These are phyloP conservation scores for Lysiphlebus fabarum DNA, from an alignment of 1,140 invertebrate species.

Conservation along the genomic window DNA sequence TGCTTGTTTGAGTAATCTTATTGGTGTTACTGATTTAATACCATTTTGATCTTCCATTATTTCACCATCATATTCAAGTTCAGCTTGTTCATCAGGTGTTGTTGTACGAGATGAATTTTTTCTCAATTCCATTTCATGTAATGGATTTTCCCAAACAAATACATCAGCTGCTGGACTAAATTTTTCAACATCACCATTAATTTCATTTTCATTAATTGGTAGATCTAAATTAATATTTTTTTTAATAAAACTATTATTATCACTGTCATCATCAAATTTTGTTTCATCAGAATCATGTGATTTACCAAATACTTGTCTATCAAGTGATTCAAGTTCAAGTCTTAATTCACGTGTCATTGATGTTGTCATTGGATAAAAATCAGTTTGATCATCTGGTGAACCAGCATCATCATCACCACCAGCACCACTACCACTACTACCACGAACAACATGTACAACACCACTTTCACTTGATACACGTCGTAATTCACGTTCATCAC, in stretches of 20 bases:
- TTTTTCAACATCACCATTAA: conserved; percentile 47
- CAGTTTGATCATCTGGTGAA: conserved; percentile 73
- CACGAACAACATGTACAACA: conserved; percentile 39
- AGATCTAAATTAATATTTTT: conserved; percentile 36
- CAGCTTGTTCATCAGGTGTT: conserved; percentile 68
- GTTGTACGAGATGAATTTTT: conserved; percentile 47
- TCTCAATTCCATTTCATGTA: conserved; percentile 53
- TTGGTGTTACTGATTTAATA: conserved; percentile 64
- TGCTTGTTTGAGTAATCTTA: conserved; percentile 53
- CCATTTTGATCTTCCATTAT: conserved; percentile 62
- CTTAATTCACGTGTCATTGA: conserved; percentile 78
- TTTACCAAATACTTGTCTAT: conserved; percentile 71
- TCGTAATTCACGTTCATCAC: conserved; percentile 43
- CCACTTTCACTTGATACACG: conserved; percentile 42
- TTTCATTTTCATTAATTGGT: conserved; percentile 42
- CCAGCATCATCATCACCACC: conserved; percentile 58
- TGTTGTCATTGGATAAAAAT: conserved; percentile 83
- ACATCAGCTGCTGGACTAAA: conserved; percentile 60
- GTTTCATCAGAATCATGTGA: conserved; percentile 23
- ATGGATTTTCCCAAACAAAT: conserved; percentile 74
- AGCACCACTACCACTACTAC: conserved; percentile 41
- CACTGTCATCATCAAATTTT: conserved; percentile 32
- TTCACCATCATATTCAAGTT: conserved; percentile 66
- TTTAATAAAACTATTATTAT: conserved; percentile 44
- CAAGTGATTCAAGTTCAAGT: conserved; percentile 76